These are phyloP conservation scores for Idaea straminata DNA, from an alignment of 2,888 invertebrate genomes.

Conservation along the genomic window DNA sequence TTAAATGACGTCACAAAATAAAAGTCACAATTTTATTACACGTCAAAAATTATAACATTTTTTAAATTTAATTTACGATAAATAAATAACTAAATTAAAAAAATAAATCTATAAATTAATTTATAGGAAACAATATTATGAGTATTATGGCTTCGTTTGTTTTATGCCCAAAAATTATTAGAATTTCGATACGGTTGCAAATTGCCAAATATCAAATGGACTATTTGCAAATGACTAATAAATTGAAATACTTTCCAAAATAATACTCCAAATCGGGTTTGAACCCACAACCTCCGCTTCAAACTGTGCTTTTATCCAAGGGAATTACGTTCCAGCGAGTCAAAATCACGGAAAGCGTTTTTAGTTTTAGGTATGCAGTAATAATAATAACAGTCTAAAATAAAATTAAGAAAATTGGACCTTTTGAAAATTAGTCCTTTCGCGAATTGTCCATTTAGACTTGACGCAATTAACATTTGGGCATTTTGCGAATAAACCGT, in stretches of 20 bases:
- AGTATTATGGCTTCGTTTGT: conserved; percentile 41
- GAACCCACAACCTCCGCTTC: too few species aligned
- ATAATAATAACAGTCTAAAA: neutral
- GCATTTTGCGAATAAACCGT: neutral
- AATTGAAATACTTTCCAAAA: too few species aligned
- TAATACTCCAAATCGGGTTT: too few species aligned
- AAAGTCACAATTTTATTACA: too few species aligned
- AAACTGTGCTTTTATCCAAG: too few species aligned
- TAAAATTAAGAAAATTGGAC: neutral
- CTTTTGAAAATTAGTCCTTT: neutral
- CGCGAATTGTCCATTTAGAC: neutral
- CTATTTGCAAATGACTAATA: neutral
- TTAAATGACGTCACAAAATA: neutral
- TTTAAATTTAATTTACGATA: too few species aligned
- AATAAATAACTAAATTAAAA: neutral
- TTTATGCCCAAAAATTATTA: neutral
- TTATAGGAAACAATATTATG: conserved; percentile 55
- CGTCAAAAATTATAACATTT: too few species aligned
- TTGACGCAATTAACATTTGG: neutral
- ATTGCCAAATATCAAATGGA: neutral
- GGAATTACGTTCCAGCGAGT: too few species aligned
- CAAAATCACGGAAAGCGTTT: neutral
- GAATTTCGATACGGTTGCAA: neutral
- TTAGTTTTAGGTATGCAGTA: neutral
- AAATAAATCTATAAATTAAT: conserved; percentile 1